A percentile compares a stretch with the other conserved stretches of the same genome.
Evolutionary conservation across 2,113 vertebrate genomes (phyloP).

Genomic region (Oryctolagus cuniculus): mOryCun1.1 NC_091440.1:121158001-121158500

Average conservation of each 20-base stretch:
- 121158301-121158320: not conserved
- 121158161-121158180: constrained; percentile 25
- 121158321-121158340: not conserved
- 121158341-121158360: constrained; percentile 61
- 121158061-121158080: not conserved
- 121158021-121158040: not conserved
- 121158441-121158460: constrained; percentile 86
- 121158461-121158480: constrained; percentile 84
- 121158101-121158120: not conserved
- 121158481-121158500: constrained; percentile 86
- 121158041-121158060: not conserved
- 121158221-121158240: not conserved
- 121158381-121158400: constrained; percentile 67
- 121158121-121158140: not conserved
- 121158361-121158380: constrained; percentile 71
- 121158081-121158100: not conserved
- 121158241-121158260: not conserved
- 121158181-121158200: not conserved
- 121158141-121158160: not conserved
- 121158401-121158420: constrained; percentile 83
- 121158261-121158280: constrained; percentile 23
- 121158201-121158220: constrained; percentile 35
- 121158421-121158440: constrained; percentile 94
- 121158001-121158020: not conserved
- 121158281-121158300: constrained; percentile 33